Evolutionary conservation across 2,888 invertebrate genomes (phyloP), one percentile per base, ranked within the genome.

Genomic region (Meloe dianella): DNA sequence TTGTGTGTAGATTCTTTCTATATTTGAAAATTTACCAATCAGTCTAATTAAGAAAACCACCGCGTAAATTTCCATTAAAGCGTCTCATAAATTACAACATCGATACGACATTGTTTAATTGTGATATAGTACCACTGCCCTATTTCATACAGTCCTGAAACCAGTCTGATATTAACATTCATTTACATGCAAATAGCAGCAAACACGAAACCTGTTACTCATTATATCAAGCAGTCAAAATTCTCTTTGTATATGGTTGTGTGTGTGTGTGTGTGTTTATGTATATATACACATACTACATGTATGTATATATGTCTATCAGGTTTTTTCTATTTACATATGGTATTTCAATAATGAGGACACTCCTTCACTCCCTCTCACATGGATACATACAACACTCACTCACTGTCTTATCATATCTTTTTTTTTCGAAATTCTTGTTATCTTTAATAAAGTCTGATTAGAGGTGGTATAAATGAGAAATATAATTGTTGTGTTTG

Each of bases 51-150:
- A 67, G 67, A 60, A n/a, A n/a, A 63, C 64, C 67, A 57, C 61
- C 51, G 61, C 67, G 67, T 67, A 64, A 71, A 72, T 74, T 75
- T 74, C 71, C 75, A 77, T 75, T 76, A 74, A 71, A 71, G 68
- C 62, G 67, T 63, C 66, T 66, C 66, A 76, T 78, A 77, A 77
- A 77, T 78, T 76, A 78, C 74, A 71, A 69, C 74, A 78, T 78
- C 77, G 74, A 78, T 78, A 76, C 75, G 75, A 75, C 77, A 75
- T 68, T 73, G 74, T 74, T 77, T 78, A 79, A 79, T 79, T 79
- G 78, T 78, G 76, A 77, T 77, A 75, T 76, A 79, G 71, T 71
- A 75, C 71, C 20, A 47, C 47, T 65, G 70, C 64, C 65, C 71
- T 74, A 76, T 72, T 73, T 69, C 64, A 63, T 64, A 64, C 69